Evolutionary conservation across 2,888 invertebrate species (phyloP).

Genomic region (Lymantria monacha): DNA sequence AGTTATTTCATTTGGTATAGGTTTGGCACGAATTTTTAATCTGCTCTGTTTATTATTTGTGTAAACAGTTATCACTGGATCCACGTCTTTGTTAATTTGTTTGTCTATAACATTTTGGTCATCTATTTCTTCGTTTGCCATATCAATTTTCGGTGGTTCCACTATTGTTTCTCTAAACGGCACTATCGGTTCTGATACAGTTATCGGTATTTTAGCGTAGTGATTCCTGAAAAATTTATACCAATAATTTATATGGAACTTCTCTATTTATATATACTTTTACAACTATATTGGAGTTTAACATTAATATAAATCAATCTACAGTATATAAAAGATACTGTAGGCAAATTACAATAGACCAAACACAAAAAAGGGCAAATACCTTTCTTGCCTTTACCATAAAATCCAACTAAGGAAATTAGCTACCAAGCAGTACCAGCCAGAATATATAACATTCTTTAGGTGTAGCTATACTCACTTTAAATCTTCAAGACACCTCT

Average conservation of each 20-base stretch:
- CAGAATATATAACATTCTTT: no score
- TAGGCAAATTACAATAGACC: no score
- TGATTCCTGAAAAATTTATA: conserved; percentile 67
- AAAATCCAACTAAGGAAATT: no score
- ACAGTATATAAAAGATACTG: no score
- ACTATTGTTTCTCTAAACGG: conserved; percentile 97
- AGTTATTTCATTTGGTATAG: conserved; percentile 88
- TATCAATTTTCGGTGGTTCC: conserved; percentile 89
- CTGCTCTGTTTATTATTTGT: conserved; percentile 88
- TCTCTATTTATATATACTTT: background rate
- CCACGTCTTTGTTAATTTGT: conserved; percentile 68
- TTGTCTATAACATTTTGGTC: conserved; percentile 75
- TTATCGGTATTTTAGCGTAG: conserved; percentile 93
- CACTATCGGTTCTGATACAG: conserved; percentile 97
- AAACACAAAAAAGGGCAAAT: no score
- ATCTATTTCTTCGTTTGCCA: conserved; percentile 92
- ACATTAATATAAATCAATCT: no score
- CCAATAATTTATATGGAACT: background rate
- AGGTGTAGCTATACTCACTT: conserved; percentile 67
- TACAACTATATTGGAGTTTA: no score
- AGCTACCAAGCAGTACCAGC: no score
- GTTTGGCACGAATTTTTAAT: conserved; percentile 88
- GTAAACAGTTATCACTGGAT: conserved; percentile 80
- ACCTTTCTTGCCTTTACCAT: no score
- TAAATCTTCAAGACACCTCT: conserved; percentile 97